phyloP scores from a whole-genome alignment of 2,113 vertebrate genomes.

The Dicaeum eximium region DNA sequence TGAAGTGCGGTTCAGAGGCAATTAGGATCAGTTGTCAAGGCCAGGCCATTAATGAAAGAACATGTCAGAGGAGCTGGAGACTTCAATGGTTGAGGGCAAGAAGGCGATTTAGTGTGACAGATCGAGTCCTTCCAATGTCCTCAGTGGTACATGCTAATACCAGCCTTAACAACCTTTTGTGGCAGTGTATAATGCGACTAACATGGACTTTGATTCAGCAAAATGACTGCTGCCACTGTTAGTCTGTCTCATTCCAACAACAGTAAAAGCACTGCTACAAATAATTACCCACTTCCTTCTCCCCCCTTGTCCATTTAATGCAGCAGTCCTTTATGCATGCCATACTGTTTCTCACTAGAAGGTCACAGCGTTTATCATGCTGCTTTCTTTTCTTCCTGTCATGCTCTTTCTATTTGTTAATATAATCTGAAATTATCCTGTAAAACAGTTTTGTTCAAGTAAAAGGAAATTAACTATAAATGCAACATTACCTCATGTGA shows the following conservation, averaged over 20 bases:
- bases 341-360: conserved; percentile 49
- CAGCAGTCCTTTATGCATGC: conserved; percentile 65
- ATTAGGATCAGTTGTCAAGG: conserved; percentile 99
- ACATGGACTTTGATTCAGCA: conserved; percentile 86
- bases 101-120: conserved; percentile 93
- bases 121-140: conserved; percentile 93
- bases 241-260: conserved; percentile 81
- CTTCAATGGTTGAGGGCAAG: conserved; percentile 85
- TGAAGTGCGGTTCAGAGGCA: conserved; percentile 95
- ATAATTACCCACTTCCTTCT: conserved; percentile 82
- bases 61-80: conserved; percentile 83
- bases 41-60: conserved; percentile 93
- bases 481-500: neutral
- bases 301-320: conserved; percentile 60
- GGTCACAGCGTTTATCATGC: conserved; percentile 54
- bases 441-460: conserved; percentile 16
- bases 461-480: conserved; percentile 53
- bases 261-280: conserved; percentile 77
- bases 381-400: conserved; percentile 52
- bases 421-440: conserved; percentile 41
- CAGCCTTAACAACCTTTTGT: conserved; percentile 88
- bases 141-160: conserved; percentile 92
- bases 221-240: conserved; percentile 87
- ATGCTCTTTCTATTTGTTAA: neutral
- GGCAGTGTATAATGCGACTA: conserved; percentile 81